Percentiles rank a stretch among this genome's conserved stretches.
These are phyloP conservation scores for Protodeltote pygarga DNA, from an alignment of 2,888 invertebrate species.

Conservation along the genomic window DNA sequence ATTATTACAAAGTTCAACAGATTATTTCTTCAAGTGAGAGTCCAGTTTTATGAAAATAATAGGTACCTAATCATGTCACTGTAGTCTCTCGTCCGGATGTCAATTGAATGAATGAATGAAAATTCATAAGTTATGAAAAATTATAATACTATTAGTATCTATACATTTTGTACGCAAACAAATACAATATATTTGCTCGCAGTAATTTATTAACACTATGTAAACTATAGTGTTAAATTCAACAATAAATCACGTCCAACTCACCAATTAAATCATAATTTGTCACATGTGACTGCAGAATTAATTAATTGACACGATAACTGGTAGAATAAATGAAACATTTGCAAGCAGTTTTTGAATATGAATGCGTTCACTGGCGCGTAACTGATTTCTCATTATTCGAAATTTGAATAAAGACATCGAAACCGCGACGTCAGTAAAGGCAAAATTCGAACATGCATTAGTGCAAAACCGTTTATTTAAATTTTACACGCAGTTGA, in stretches of 20 bases:
- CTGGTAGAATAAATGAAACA: constrained; percentile 53
- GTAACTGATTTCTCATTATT: constrained; percentile 73
- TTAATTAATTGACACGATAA: constrained; percentile 58
- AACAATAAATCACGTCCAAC: constrained; percentile 38
- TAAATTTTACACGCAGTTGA: constrained; percentile 85
- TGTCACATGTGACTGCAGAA: constrained; percentile 46
- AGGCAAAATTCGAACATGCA: constrained; percentile 71
- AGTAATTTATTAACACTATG: constrained; percentile 1
- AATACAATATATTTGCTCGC: neutral
- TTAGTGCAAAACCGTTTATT: constrained; percentile 77
- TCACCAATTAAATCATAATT: constrained; percentile 42
- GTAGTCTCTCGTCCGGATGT: too few species aligned
- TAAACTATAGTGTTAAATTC: constrained; percentile 14
- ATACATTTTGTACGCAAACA: neutral
- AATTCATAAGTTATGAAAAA: too few species aligned
- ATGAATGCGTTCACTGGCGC: constrained; percentile 72
- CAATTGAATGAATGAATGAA: too few species aligned
- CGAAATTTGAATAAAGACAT: constrained; percentile 81
- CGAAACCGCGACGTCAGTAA: constrained; percentile 77
- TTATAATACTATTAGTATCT: neutral
- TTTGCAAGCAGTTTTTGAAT: constrained; percentile 66
- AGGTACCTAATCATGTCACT: too few species aligned
- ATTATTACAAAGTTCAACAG: too few species aligned
- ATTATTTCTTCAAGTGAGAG: too few species aligned
- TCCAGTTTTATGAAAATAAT: too few species aligned